Base-by-base conservation (phyloP, 1,140 invertebrate genomes). In the Drosophila chauvacae region DNA sequence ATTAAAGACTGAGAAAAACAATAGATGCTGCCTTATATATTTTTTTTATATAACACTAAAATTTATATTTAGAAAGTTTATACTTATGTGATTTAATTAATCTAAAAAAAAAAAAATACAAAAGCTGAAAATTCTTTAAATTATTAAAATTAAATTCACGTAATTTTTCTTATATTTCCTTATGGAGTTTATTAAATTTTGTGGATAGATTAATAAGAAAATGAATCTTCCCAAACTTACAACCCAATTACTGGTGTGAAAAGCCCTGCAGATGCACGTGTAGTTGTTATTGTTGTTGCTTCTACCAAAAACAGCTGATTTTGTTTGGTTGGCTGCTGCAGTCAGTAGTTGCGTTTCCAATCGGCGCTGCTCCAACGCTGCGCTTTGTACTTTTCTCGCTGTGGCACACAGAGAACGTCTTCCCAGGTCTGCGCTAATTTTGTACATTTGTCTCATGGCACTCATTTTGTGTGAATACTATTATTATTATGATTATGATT, bases 371-470 rank as follows among this genome's bases (percentile, higher is more conserved):
- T 51, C 37, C 5, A 55, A 42, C 9, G 39, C 28, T 1, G 37
- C 20, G 7, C 9, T 30, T 35, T 55, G 30, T 16, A 18, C 14
- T 18, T n/a, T 51, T 26, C 30, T 41, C 1, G 28, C 18, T 18
- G 16, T 33, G 16, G 10, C 13, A 18, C 11, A 37, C 28, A 68
- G 18, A 1, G 23, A 0, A 9, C 47, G n/a, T 42, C 58, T 62
- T 18, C 37, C 44, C 9, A 62, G 3, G 13, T 33, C 35, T 18
- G 42, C 16, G 18, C 50, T 61, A 10, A 85, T 35, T 66, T 63
- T 86, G 63, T 51, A 70, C 44, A 81, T 44, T 63, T 74, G 53
- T 50, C 48, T 59, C 1, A 86, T 51, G n/a, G 42, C 48, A 64
- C 63, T 81, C 81, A 85, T 84, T 66, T 66, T 56, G 74, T 11